Conservation (phyloP, 1,140 invertebrate species). For the Bombus sibiricus region DNA sequence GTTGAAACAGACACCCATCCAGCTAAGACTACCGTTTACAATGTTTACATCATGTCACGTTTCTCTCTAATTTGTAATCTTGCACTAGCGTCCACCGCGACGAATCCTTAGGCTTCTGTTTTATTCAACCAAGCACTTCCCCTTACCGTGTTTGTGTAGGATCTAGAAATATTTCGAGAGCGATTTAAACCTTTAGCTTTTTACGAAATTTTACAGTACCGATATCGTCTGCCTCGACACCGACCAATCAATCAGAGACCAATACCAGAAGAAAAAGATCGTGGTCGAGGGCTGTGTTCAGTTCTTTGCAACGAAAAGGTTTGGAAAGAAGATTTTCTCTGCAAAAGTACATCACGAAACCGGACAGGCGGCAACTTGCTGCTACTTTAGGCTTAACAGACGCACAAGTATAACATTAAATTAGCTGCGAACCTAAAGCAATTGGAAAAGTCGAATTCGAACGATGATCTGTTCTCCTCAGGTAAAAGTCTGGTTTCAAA, state of each 20-base stretch:
- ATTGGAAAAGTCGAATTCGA: neutral
- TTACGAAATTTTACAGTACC: conserved; percentile 32
- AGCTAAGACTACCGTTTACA: conserved; percentile 39
- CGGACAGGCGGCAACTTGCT: conserved; percentile 94
- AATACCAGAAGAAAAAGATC: conserved; percentile 90
- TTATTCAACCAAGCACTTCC: neutral
- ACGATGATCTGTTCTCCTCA: conserved; percentile 71
- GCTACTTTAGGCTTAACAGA: conserved; percentile 95
- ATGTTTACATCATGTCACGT: conserved; percentile 43
- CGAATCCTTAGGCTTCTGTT: neutral
- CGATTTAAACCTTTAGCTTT: too few species aligned
- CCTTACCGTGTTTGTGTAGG: neutral
- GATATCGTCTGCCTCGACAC: conserved; percentile 47
- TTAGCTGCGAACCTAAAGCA: neutral
- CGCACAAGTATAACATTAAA: conserved; percentile 85
- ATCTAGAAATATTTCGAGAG: neutral
- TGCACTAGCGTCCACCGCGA: neutral
- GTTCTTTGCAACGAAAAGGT: conserved; percentile 94
- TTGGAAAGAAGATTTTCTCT: conserved; percentile 94
- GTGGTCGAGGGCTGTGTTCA: conserved; percentile 97
- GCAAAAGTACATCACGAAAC: conserved; percentile 97
- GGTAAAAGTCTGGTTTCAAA: conserved; percentile 98
- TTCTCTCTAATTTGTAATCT: conserved; percentile 37
- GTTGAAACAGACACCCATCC: conserved; percentile 61
- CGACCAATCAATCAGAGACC: conserved; percentile 53